Evolutionary conservation across 2,888 invertebrate genomes (phyloP).

Genomic region (Chrysina gloriosa): DNA sequence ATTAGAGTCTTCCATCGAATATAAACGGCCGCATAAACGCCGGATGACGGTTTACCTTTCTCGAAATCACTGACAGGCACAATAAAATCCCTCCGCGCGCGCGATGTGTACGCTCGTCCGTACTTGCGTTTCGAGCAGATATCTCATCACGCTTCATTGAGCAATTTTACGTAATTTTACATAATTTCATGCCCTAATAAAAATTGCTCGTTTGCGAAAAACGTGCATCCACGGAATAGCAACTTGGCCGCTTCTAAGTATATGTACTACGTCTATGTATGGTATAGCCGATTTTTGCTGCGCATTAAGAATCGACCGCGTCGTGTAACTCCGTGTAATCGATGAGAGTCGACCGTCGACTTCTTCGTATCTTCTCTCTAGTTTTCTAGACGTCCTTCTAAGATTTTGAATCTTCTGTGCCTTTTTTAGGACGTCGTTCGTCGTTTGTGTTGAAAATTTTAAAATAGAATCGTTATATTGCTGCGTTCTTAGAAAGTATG

Average conservation of each 20-base stretch:
- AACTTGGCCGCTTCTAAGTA: too few relatives aligned
- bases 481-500: too few relatives aligned
- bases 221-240: not conserved
- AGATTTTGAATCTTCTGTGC: too few relatives aligned
- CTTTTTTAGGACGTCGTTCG: too few relatives aligned
- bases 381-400: too few relatives aligned
- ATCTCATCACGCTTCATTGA: slow-evolving; percentile 2
- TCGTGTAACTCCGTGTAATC: too few relatives aligned
- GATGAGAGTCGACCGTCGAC: too few relatives aligned
- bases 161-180: slow-evolving; percentile 14
- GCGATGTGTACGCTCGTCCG: not conserved
- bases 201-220: not conserved
- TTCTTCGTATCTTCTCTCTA: too few relatives aligned
- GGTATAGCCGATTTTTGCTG: too few relatives aligned
- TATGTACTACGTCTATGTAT: slow-evolving; percentile 4
- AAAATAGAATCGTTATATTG: too few relatives aligned
- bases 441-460: too few relatives aligned
- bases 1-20: not conserved
- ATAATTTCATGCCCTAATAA: slow-evolving; percentile 8
- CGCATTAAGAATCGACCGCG: too few relatives aligned
- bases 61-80: slow-evolving; percentile 11
- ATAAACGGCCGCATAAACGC: not conserved
- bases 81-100: not conserved
- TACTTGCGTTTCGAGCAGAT: not conserved
- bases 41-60: not conserved